Evolutionary conservation across 2,113 vertebrate species (phyloP), one percentile per base, ranked within the genome.

Genomic region (Leucosticte australis): DNA sequence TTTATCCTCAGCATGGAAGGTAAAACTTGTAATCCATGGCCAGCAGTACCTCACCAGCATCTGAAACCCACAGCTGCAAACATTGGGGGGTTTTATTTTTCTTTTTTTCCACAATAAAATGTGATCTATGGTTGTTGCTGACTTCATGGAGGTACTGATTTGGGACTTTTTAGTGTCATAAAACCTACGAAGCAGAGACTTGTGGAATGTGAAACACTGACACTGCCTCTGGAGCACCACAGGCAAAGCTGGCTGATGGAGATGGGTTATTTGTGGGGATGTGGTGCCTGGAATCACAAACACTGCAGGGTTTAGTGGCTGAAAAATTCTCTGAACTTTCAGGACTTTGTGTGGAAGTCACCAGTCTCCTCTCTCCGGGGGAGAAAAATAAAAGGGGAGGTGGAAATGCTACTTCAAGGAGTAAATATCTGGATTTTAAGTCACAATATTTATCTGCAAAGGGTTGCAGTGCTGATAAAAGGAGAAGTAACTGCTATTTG

Each of bases 71-170:
- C 26, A 79, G 63, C 77, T 88, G 92, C 64, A 57, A 68, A 65
- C 14, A 8, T 55, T 19, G 74, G 14, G 39, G 33, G 52, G 56
- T 6, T 77, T 90, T 87, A 93, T 78, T 79, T 70, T 87, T 83
- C 42, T 62, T 74, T 69, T 74, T 73, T 69, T 53, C 22, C 63
- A 20, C 86, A 44, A 28, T 90, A 74, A 94, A 96, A 68, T 13
- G 77, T 95, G 94, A 94, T 95, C 75, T 93, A 89, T 82, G 77
- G 78, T 64, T 83, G 93, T 96, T 95, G 77, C 73, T 86, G 95
- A 95, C 95, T 95, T 97, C 77, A 37, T 84, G 3, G 23, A 93
- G 91, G 89, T 89, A 95, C 90, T 71, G 80, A 94, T 95, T 95
- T 94, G 90, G 75, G 87, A 94, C 86, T 88, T 97, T 94, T 87